Evolutionary conservation across 2,888 invertebrate genomes (phyloP).

Genomic region (Drosophila macrospina): DNA sequence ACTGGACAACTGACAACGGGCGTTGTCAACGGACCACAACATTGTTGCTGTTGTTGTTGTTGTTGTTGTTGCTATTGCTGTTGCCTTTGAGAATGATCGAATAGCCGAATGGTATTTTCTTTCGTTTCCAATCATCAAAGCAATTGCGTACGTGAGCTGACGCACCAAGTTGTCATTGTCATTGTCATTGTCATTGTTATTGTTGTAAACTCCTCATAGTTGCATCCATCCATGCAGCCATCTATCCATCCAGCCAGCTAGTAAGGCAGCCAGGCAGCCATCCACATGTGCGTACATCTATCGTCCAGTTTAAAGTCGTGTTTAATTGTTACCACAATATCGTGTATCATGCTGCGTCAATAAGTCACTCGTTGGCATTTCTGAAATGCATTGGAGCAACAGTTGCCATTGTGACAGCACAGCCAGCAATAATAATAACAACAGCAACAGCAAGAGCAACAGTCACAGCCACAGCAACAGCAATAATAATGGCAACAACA

Average conservation of each 20-base stretch:
- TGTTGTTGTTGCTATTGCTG: background rate
- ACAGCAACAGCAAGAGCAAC: background rate
- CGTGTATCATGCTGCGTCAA: constrained; percentile 73
- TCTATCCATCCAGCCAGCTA: constrained; percentile 13
- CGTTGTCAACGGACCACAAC: constrained; percentile 60
- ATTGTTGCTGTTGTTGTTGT: constrained; percentile 16
- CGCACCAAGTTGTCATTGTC: constrained; percentile 53
- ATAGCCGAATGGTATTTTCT: constrained; percentile 50
- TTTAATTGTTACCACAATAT: constrained; percentile 52
- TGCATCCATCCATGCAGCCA: constrained; percentile 12
- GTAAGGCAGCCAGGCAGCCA: constrained; percentile 11
- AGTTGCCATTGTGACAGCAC: constrained; percentile 38
- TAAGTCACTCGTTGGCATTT: constrained; percentile 76
- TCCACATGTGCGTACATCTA: constrained; percentile 22
- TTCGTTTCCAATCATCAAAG: constrained; percentile 72
- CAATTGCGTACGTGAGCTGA: constrained; percentile 77
- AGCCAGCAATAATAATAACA: background rate
- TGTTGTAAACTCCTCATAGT: constrained; percentile 19
- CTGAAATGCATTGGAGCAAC: constrained; percentile 56
- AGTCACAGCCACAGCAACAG: constrained; percentile 8
- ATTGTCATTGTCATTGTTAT: constrained; percentile 38
- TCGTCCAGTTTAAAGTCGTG: constrained; percentile 44
- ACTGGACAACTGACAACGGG: constrained; percentile 34
- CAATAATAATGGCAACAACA: background rate
- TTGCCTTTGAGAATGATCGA: constrained; percentile 45